These are phyloP conservation scores for Mesoclemmys tuberculata DNA, from an alignment of 2,113 vertebrate species.

Conservation along the genomic window DNA sequence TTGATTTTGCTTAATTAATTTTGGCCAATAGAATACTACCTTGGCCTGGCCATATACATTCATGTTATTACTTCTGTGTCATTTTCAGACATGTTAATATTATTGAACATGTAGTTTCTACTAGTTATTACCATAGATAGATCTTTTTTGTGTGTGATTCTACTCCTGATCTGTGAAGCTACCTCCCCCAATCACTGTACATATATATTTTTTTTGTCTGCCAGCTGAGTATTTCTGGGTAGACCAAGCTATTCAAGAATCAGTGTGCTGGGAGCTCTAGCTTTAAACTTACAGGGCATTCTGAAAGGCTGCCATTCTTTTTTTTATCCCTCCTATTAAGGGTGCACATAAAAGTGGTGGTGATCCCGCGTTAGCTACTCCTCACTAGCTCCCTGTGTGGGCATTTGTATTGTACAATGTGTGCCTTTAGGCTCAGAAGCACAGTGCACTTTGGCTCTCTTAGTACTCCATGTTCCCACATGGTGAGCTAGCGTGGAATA, in stretches of 20 bases:
- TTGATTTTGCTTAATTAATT: background rate
- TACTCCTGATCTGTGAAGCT: background rate
- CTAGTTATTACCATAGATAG: background rate
- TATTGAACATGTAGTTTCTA: background rate
- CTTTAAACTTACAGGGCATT: fast-evolving
- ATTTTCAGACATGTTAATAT: background rate
- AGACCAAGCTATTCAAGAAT: fast-evolving
- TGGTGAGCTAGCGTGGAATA: background rate
- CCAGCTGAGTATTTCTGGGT: background rate
- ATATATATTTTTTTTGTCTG: background rate
- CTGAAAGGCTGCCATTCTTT: background rate
- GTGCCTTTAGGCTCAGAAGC: no score
- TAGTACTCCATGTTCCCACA: background rate
- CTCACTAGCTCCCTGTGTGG: no score
- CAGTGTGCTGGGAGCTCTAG: background rate
- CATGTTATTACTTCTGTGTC: background rate
- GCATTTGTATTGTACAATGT: no score
- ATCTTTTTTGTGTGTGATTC: background rate
- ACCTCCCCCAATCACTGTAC: background rate
- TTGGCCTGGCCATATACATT: background rate
- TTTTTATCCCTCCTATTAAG: background rate
- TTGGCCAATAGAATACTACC: background rate
- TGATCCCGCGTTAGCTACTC: background rate
- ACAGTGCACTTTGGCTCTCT: background rate
- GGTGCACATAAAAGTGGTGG: background rate